Evolutionary conservation across 2,888 invertebrate species (phyloP).

Genomic region (Lepidochrysops patricia): DNA sequence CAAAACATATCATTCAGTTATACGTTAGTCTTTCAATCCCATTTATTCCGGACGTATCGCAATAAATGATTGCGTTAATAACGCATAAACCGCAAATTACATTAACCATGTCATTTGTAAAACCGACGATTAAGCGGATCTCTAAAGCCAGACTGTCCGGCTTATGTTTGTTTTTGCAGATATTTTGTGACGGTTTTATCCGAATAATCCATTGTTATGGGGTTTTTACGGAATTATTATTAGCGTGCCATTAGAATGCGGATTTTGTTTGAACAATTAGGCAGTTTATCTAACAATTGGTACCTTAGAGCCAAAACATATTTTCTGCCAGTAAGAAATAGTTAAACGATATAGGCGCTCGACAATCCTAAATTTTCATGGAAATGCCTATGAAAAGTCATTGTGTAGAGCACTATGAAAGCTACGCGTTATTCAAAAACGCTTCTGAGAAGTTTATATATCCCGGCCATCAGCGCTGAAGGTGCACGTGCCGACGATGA

Average conservation of each 20-base stretch:
- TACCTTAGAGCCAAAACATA: no score
- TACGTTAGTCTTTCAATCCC: background rate
- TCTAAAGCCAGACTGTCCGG: background rate
- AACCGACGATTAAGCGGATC: background rate
- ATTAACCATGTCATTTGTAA: background rate
- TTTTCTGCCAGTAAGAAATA: no score
- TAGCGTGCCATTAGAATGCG: background rate
- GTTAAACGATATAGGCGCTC: no score
- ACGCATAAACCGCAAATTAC: background rate
- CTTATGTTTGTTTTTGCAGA: background rate
- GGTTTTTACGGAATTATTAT: background rate
- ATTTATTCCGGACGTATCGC: background rate
- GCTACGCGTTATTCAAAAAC: no score
- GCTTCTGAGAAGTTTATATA: no score
- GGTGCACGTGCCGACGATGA: no score
- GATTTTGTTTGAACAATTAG: background rate
- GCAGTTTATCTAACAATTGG: no score
- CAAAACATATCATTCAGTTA: background rate
- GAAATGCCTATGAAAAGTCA: no score
- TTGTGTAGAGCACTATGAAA: no score
- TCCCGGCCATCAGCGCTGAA: no score
- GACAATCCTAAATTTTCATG: no score
- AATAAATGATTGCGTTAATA: background rate
- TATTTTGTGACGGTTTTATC: background rate
- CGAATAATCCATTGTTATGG: background rate